Conservation (phyloP, 2,113 vertebrate species). For the Semicossyphus pulcher region DNA sequence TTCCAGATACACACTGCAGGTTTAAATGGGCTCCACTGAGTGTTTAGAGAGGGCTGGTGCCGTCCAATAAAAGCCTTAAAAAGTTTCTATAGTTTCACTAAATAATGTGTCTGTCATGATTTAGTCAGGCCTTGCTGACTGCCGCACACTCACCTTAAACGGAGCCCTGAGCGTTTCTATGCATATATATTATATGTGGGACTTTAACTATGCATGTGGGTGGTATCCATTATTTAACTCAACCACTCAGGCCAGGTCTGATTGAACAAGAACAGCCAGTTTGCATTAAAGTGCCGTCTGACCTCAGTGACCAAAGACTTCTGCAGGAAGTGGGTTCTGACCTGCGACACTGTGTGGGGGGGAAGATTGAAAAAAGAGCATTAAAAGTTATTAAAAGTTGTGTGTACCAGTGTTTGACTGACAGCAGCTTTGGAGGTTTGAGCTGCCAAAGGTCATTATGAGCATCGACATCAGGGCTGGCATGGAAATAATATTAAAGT, state of each 20-base stretch:
- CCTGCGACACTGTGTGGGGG: not conserved
- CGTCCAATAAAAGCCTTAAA: too few relatives aligned
- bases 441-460: too few relatives aligned
- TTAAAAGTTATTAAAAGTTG: not conserved
- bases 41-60: too few relatives aligned
- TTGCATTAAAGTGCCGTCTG: conserved; percentile 27
- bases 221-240: conserved; percentile 37
- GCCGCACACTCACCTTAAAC: not conserved
- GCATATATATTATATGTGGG: not conserved
- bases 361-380: not conserved
- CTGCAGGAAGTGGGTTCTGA: not conserved
- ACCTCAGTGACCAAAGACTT: not conserved
- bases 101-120: not conserved
- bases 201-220: conserved; percentile 30
- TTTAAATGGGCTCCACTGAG: too few relatives aligned
- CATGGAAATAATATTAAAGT: too few relatives aligned
- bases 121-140: not conserved
- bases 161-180: not conserved
- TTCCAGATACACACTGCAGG: too few relatives aligned
- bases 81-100: too few relatives aligned
- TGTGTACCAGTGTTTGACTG: not conserved
- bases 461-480: too few relatives aligned
- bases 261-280: conserved; percentile 27
- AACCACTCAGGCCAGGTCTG: conserved; percentile 6
- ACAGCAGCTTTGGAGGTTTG: not conserved